These are phyloP conservation scores for Holacanthella duospinosa DNA, from an alignment of 2,888 invertebrate species.

Conservation along the genomic window DNA sequence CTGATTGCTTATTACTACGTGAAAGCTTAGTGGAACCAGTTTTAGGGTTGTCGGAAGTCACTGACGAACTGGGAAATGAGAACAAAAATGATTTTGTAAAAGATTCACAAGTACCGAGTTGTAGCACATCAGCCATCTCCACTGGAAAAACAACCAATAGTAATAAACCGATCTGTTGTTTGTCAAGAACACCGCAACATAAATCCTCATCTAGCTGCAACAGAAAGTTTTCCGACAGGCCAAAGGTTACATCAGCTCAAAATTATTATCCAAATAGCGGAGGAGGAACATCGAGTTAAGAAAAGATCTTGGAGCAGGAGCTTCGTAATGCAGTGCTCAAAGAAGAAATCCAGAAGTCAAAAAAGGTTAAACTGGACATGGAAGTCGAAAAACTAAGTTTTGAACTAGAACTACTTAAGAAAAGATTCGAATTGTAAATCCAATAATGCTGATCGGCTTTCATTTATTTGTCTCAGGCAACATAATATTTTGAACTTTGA, in stretches of 20 bases:
- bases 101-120: neutral
- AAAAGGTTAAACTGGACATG: too few relatives aligned
- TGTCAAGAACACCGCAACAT: neutral
- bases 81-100: neutral
- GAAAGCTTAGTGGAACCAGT: neutral
- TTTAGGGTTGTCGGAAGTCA: neutral
- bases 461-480: too few relatives aligned
- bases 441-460: too few relatives aligned
- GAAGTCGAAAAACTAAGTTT: neutral
- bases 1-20: neutral
- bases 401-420: neutral
- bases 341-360: too few relatives aligned
- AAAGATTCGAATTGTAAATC: neutral
- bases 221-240: neutral
- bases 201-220: neutral
- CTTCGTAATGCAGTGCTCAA: neutral
- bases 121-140: neutral
- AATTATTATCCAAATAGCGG: neutral
- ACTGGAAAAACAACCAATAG: neutral
- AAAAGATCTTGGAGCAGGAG: neutral
- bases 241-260: neutral
- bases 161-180: neutral
- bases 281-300: neutral
- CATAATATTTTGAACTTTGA: too few relatives aligned
- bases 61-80: neutral